Evolutionary conservation across 2,797 vertebrate genomes (phyloP).

Genomic region (Lepus oiostolus): DNA sequence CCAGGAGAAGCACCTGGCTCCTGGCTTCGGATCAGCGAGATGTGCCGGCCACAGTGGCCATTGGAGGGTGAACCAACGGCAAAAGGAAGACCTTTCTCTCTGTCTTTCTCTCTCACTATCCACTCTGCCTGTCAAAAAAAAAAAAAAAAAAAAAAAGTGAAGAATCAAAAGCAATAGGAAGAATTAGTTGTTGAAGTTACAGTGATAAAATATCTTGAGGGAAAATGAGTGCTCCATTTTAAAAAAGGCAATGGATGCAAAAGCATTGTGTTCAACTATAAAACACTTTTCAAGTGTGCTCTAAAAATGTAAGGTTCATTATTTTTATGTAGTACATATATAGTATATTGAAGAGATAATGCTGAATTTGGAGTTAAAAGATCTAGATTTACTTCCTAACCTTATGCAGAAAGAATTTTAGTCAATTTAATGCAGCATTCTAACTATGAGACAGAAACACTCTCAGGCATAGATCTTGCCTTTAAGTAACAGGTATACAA

Average conservation of each 20-base stretch:
- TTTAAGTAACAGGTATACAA: slow-evolving; percentile 22
- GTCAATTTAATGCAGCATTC: slow-evolving; percentile 30
- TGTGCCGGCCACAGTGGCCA: too few relatives aligned
- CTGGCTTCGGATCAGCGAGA: too few relatives aligned
- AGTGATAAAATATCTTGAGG: slow-evolving; percentile 23
- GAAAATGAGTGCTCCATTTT: slow-evolving; percentile 24
- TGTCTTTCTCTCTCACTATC: too few relatives aligned
- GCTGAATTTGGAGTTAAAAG: slow-evolving; percentile 5
- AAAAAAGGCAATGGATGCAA: slow-evolving; percentile 16
- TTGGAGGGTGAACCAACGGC: too few relatives aligned
- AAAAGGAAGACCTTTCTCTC: too few relatives aligned
- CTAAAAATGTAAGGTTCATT: slow-evolving; percentile 11
- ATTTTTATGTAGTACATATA: slow-evolving; percentile 1
- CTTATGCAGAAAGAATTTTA: slow-evolving; percentile 17
- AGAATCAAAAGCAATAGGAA: too few relatives aligned
- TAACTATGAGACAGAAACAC: neutral
- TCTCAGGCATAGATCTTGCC: neutral
- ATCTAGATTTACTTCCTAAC: neutral
- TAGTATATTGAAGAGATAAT: neutral
- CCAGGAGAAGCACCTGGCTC: too few relatives aligned
- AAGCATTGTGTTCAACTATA: slow-evolving; percentile 45
- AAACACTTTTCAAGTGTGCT: slow-evolving; percentile 36
- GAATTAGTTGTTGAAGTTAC: neutral
- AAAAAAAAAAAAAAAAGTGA: too few relatives aligned
- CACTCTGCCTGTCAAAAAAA: too few relatives aligned